phyloP scores from a whole-genome alignment of 2,113 vertebrate species.

The Chlorodrepanis virens region DNA sequence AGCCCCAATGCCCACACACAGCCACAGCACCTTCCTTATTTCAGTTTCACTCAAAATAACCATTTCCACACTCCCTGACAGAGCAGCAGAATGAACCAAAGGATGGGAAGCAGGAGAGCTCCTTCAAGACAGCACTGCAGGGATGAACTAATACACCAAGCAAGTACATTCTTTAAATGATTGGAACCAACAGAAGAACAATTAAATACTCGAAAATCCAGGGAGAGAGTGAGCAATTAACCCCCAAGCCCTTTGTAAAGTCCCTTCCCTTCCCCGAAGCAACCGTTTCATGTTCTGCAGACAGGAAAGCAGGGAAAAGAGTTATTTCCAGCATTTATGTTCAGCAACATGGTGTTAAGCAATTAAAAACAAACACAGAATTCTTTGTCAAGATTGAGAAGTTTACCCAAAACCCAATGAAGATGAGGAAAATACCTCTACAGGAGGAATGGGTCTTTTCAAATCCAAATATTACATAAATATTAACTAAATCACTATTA shows the following conservation, averaged over 20 bases:
- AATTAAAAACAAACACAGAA: background rate
- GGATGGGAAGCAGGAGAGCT: background rate
- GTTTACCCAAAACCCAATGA: background rate
- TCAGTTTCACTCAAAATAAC: background rate
- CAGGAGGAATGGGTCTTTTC: background rate
- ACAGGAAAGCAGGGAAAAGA: constrained; percentile 22
- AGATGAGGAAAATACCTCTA: background rate
- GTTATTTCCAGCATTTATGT: constrained; percentile 48
- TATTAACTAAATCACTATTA: background rate
- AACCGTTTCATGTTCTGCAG: background rate
- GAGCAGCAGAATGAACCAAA: background rate
- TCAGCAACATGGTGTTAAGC: background rate
- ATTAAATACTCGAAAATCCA: background rate
- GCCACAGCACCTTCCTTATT: background rate
- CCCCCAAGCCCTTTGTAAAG: background rate
- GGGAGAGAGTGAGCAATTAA: background rate
- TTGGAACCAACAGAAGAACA: background rate
- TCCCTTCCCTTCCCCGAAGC: background rate
- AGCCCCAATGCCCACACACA: background rate
- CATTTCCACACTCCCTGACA: background rate
- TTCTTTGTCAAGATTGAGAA: background rate
- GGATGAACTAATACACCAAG: background rate
- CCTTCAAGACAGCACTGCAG: background rate
- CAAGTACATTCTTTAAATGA: background rate
- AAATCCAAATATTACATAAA: background rate